Percentiles rank a stretch among this genome's conserved stretches.
phyloP scores from a whole-genome alignment of 2,113 vertebrate species.

The Sialia sialis region DNA sequence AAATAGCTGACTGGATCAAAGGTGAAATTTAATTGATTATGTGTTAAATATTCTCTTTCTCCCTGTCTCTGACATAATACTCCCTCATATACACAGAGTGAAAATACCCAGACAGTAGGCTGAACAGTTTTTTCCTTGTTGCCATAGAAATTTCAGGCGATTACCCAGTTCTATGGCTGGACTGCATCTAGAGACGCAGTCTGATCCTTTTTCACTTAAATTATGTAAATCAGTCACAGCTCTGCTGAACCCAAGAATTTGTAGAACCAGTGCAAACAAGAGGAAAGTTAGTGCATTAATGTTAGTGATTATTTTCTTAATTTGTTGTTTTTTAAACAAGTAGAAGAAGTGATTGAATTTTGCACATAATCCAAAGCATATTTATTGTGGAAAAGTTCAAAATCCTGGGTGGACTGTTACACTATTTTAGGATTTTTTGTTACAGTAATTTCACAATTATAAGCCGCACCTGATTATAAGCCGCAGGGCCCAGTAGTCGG shows the following conservation, averaged over 20 bases:
- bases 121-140: not conserved
- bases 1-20: slow-evolving; percentile 69
- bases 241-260: not conserved
- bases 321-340: not conserved
- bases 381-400: not conserved
- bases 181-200: not conserved
- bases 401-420: not conserved
- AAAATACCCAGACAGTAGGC: slow-evolving; percentile 11
- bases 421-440: not conserved
- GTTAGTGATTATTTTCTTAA: not conserved
- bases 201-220: not conserved
- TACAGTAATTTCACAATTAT: too few species aligned
- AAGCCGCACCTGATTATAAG: too few species aligned
- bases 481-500: too few species aligned
- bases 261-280: not conserved
- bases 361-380: not conserved
- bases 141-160: slow-evolving; percentile 16
- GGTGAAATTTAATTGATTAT: slow-evolving; percentile 68
- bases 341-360: not conserved
- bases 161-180: not conserved
- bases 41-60: slow-evolving; percentile 49
- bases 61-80: not conserved
- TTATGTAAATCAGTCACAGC: not conserved
- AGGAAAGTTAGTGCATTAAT: not conserved
- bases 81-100: not conserved